Conservation (phyloP, 2,797 vertebrate genomes). For the Sebastes paucispinis region DNA sequence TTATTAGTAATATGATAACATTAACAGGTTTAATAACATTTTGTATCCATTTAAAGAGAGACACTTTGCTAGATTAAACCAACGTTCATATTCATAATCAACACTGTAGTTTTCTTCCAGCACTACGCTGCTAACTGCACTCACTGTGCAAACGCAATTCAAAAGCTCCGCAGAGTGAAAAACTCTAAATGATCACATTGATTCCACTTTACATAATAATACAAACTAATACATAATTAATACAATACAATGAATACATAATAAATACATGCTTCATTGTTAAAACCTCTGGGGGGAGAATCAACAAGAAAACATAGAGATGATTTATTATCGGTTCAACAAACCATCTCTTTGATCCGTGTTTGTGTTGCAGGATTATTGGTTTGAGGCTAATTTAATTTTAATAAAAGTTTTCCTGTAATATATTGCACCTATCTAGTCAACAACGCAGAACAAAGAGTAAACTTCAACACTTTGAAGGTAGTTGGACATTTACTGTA, state of each 20-base stretch:
- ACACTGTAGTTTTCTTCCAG: not conserved
- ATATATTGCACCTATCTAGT: not conserved
- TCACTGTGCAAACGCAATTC: not conserved
- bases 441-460: not conserved
- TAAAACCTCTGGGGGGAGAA: not conserved
- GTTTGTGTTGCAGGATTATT: not conserved
- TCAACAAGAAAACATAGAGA: not conserved
- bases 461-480: not conserved
- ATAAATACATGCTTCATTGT: not conserved
- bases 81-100: no score
- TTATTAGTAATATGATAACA: not conserved
- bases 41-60: no score
- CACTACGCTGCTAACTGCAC: not conserved
- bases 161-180: not conserved
- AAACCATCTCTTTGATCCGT: conserved; percentile 18
- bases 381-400: conserved; percentile 13
- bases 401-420: not conserved
- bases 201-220: not conserved
- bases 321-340: not conserved
- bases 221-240: conserved; percentile 12
- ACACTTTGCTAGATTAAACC: not conserved
- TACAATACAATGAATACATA: not conserved
- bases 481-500: not conserved
- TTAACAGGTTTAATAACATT: not conserved
- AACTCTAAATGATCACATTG: not conserved